phyloP scores from a whole-genome alignment of 2,888 invertebrate species.

The Strigamia transsilvanica region DNA sequence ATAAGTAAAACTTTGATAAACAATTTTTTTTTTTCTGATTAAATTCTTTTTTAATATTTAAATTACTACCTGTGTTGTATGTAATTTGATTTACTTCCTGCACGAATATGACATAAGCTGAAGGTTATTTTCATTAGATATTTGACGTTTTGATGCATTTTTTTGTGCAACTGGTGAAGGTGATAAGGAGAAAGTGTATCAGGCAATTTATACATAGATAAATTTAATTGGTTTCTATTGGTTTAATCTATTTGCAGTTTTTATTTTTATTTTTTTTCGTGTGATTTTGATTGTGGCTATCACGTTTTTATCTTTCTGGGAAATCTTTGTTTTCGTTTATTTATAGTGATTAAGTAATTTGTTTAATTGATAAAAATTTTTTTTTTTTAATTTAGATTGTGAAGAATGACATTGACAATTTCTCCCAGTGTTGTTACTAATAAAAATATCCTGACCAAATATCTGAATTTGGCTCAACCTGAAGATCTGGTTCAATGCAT shows the following conservation, averaged over 20 bases:
- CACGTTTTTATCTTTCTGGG: neutral
- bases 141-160: neutral
- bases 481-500: slow-evolving; percentile 60
- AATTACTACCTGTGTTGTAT: no score
- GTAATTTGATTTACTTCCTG: no score
- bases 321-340: no score
- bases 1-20: no score
- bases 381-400: slow-evolving; percentile 10
- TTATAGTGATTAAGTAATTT: no score
- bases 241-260: neutral
- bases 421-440: neutral
- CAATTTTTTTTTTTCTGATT: no score
- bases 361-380: neutral
- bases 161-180: neutral
- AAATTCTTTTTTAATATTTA: no score
- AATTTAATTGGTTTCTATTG: neutral
- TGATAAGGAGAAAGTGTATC: neutral
- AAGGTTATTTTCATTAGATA: no score
- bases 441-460: slow-evolving; percentile 35
- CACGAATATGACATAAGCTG: no score
- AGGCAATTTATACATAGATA: neutral
- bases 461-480: slow-evolving; percentile 55
- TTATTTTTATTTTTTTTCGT: no score
- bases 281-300: neutral
- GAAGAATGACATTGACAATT: slow-evolving; percentile 37